Evolutionary conservation across 2,888 invertebrate genomes (phyloP), one percentile per base, ranked within the genome.

Genomic region (Galeopsomyia nigrocyanea): DNA sequence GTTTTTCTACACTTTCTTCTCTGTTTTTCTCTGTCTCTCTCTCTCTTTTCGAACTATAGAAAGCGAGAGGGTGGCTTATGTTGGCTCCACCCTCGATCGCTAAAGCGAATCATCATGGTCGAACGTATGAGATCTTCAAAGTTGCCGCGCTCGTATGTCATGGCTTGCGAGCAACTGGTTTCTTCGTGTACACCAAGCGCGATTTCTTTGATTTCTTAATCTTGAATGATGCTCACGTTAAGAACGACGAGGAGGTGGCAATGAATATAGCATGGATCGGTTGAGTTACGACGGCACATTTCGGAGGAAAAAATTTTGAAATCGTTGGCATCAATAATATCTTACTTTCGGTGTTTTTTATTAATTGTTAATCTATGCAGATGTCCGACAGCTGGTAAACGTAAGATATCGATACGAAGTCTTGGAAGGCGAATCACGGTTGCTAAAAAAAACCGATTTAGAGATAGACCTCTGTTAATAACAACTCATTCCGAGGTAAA

Each of bases 81-180:
- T 47, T 73, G 71, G 77, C 79, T 81, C 80, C 80, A 79, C 81
- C 80, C 78, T 75, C 78, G 73, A 53, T 10, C 39, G 39, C 13
- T 13, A 26, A 3, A 39, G 39, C 39, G 39, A 39, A 39, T 39
- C 26, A 26, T 10, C 53, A 51, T 21, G 46, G 26, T 39, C 58
- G 58, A 57, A 63, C 53, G 46, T 5, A 6, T 5, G 31, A 39
- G 7, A 39, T 39, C 39, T 78, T 79, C 78, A 77, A 78, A 79
- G 63, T 55, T 26, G 55, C 63, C 31, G 62, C 50, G 70, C 61
- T 66, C 66, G 70, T 70, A 67, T 53, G 47, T 74, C 67, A 67
- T 67, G 62, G 53, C 51, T n/a, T 31, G 51, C 49, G 60, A 26
- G 51, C 21, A 19, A 53, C 46, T 68, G 68, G 46, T 31, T 31